These are phyloP conservation scores for Piaya cayana DNA, from an alignment of 2,113 vertebrate species.

Conservation along the genomic window DNA sequence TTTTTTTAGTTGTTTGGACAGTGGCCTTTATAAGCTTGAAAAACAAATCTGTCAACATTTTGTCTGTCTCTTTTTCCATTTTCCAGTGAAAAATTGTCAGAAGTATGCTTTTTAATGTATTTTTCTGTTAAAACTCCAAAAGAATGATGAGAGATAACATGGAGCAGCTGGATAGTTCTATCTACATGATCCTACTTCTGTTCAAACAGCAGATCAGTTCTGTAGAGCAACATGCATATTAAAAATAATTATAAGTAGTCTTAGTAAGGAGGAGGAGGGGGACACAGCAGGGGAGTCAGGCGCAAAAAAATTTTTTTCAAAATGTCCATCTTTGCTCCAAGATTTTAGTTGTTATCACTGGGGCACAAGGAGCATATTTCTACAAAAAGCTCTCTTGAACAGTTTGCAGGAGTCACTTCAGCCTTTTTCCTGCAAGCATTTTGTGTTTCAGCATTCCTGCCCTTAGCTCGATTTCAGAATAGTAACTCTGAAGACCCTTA, in stretches of 20 bases:
- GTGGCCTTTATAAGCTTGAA: background rate
- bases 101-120: background rate
- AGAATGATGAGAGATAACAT: background rate
- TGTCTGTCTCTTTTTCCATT: background rate
- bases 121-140: background rate
- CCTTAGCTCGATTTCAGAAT: background rate
- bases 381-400: background rate
- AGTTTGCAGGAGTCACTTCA: background rate
- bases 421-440: background rate
- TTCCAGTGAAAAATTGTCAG: background rate
- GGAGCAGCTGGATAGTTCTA: background rate
- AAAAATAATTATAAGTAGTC: background rate
- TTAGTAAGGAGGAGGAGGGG: background rate
- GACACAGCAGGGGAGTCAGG: background rate
- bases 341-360: background rate
- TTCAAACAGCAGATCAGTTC: background rate
- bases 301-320: background rate
- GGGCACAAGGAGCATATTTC: background rate
- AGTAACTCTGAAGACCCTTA: constrained; percentile 29
- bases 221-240: background rate
- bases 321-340: background rate
- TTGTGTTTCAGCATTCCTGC: background rate
- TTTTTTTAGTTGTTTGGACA: background rate
- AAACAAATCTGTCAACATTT: background rate
- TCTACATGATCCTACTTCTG: background rate